phyloP scores from a whole-genome alignment of 2,797 vertebrate species.

The Rhinichthys osculus region DNA sequence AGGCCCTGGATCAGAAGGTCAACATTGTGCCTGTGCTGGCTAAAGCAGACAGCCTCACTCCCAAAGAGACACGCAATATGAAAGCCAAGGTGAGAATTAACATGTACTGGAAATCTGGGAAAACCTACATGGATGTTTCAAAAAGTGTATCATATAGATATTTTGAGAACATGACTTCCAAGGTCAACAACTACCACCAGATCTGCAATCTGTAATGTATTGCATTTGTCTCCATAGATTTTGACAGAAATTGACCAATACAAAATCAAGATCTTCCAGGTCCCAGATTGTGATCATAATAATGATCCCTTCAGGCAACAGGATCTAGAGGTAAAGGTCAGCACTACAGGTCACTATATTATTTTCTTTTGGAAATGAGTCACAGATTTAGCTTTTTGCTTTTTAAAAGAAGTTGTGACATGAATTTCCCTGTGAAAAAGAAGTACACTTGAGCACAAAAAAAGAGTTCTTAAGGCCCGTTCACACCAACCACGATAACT shows the following conservation, averaged over 20 bases:
- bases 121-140: background rate
- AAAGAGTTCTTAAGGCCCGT: too few relatives aligned
- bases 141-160: background rate
- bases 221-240: conserved; percentile 72
- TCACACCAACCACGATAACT: too few relatives aligned
- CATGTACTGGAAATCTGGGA: background rate
- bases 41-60: conserved; percentile 85
- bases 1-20: conserved; percentile 83
- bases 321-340: conserved; percentile 75
- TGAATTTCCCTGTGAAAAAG: background rate
- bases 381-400: background rate
- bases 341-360: background rate
- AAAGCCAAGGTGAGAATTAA: conserved; percentile 70
- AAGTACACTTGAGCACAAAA: background rate
- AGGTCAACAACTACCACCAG: background rate
- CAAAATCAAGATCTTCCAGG: conserved; percentile 85
- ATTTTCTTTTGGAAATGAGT: background rate
- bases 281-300: conserved; percentile 83
- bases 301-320: conserved; percentile 80
- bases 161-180: background rate
- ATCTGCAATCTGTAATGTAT: background rate
- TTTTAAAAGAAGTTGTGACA: background rate
- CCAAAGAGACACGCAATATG: conserved; percentile 75
- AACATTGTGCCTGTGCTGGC: conserved; percentile 85
- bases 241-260: conserved; percentile 79